Percentiles rank a stretch among this genome's conserved stretches.
Conservation (phyloP, 2,113 vertebrate genomes). For the Microcebus griseorufus region DNA sequence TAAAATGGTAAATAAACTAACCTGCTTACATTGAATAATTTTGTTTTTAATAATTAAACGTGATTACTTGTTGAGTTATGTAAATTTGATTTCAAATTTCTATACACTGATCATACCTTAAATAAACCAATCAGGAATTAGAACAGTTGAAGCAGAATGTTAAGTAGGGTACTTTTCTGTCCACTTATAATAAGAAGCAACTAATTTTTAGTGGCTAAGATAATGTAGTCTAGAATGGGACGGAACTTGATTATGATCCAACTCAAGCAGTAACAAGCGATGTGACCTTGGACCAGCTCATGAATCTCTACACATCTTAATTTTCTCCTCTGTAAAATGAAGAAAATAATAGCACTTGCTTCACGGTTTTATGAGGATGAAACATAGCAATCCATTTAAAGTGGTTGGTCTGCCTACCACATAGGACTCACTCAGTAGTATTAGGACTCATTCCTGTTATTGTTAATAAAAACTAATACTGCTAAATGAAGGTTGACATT, state of each 20-base stretch:
- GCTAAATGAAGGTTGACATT: background rate
- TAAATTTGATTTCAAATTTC: constrained; percentile 36
- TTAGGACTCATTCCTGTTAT: background rate
- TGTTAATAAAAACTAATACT: background rate
- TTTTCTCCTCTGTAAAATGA: constrained; percentile 20
- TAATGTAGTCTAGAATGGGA: background rate
- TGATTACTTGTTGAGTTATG: background rate
- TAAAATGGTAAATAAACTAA: background rate
- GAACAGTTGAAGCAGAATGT: background rate
- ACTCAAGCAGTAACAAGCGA: background rate
- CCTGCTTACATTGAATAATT: background rate
- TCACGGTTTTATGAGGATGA: background rate
- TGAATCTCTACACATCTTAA: background rate
- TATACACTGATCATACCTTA: background rate
- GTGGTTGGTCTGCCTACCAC: background rate
- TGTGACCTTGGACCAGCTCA: background rate
- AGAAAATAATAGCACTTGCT: background rate
- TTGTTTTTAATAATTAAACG: background rate
- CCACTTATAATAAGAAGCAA: background rate
- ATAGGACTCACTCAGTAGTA: background rate
- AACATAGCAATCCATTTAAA: background rate
- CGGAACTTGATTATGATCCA: background rate
- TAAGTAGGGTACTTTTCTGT: background rate
- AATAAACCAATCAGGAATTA: background rate
- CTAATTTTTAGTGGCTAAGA: background rate